Evolutionary conservation across 1,140 invertebrate species (phyloP), one percentile per base, ranked within the genome.

Genomic region (Temnothorax nylanderi): DNA sequence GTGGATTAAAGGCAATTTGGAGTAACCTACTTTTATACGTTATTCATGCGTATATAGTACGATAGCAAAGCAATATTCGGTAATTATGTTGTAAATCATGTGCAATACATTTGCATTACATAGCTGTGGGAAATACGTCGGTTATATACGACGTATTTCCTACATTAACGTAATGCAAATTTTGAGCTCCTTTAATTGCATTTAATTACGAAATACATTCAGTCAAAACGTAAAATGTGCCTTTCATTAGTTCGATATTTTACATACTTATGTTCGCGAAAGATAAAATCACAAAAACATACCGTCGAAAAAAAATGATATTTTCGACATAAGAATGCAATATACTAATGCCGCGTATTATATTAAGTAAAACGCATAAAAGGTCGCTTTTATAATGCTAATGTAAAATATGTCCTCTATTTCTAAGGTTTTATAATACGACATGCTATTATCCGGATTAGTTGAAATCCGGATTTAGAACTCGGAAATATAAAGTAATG

Each of bases 81-180:
- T 81, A 32, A 81, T 71, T 81, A 58, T 47, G 44, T 13, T 4
- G 5, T 71, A n/a, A 71, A 81, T 81, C 44, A 71, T 44, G n/a
- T 41, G 6, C 6, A 32, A 47, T 49, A 26, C 13, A 32, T 69
- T 49, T 4, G 65, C 34, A 41, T 69, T 26, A 69, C 5, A 0
- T 37, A 47, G 21, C 7, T 2, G 2, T 13, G 41, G 13, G 21
- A 49, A 69, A 47, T n/a, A 67, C 3, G 2, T n/a, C 5, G 11
- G 13, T 49, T 69, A 18, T 32, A 77, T 7, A 5, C 13, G 5
- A 26, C 26, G 1, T 26, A 26, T 26, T 26, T 26, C 26, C 26
- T 26, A 26, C 26, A 26, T 26, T 26, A 26, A 26, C 26, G 26
- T 26, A 26, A 26, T 26, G 11, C 11, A 67, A 0, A 71, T 37